phyloP scores from a whole-genome alignment of 2,797 vertebrate species.

The Mallotus villosus region DNA sequence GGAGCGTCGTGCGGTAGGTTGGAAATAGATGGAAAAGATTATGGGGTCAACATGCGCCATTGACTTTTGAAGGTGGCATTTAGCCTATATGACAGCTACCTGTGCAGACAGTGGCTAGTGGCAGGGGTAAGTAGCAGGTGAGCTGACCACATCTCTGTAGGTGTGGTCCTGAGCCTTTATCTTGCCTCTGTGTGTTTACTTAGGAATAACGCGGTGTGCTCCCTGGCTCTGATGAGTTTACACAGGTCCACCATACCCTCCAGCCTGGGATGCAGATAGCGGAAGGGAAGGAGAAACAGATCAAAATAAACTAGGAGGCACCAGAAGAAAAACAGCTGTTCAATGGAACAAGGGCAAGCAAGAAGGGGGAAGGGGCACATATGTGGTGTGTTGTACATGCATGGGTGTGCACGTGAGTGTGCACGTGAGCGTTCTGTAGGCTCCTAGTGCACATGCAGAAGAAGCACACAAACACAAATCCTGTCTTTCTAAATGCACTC shows the following conservation, averaged over 20 bases:
- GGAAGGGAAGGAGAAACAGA: conserved; percentile 7
- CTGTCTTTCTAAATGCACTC: too few species aligned
- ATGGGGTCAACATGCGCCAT: conserved; percentile 21
- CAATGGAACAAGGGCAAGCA: neutral
- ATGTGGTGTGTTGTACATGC: too few species aligned
- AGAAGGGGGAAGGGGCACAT: too few species aligned
- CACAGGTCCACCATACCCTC: conserved; percentile 35
- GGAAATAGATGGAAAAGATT: conserved; percentile 25
- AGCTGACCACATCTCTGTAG: conserved; percentile 35
- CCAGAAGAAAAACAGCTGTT: neutral
- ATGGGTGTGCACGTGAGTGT: too few species aligned
- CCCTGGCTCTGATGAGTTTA: conserved; percentile 43
- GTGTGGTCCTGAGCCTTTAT: conserved; percentile 43
- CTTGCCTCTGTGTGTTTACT: conserved; percentile 49
- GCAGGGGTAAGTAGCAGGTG: conserved; percentile 53
- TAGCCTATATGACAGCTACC: conserved; percentile 18
- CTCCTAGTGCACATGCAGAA: too few species aligned
- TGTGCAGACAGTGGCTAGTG: conserved; percentile 51
- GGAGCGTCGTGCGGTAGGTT: conserved; percentile 39
- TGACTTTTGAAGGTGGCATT: conserved; percentile 30
- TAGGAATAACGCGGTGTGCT: conserved; percentile 43
- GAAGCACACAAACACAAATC: too few species aligned
- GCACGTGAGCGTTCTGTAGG: too few species aligned
- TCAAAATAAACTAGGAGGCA: neutral
- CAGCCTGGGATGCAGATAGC: conserved; percentile 8